Evolutionary conservation across 2,888 invertebrate genomes (phyloP), one percentile per base, ranked within the genome.

Genomic region (Aphodius granarius): DNA sequence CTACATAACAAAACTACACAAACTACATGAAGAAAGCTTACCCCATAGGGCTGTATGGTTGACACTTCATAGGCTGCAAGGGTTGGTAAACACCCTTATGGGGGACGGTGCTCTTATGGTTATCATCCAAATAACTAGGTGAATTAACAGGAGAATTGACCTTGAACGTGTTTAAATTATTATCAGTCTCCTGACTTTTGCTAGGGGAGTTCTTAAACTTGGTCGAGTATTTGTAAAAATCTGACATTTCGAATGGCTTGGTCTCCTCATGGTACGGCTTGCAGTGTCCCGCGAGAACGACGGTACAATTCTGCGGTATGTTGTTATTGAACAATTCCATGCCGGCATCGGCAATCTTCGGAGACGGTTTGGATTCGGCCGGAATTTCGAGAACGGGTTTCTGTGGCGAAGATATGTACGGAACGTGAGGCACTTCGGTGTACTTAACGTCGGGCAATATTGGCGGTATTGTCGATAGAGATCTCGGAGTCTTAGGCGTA

Each of bases 161-260:
- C 19, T 74, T 66, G 13, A 78, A 76, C 19, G 79, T 78, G 22
- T 78, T 75, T 72, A 78, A 68, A 68, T 68, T 68, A 9, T 68
- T 68, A 68, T 68, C 68, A 43, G 43, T 43, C 70, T 71, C 70
- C 5, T 63, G 19, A 20, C 77, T 75, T 71, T 81, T 80, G 62
- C 75, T 73, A 18, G 86, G 86, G 5, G 86, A 85, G 75, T 86
- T 96, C 93, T 78, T 97, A 91, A 94, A 96, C 86, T 97, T 97
- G 4, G 97, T 97, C 73, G 97, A 98, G 86, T 98, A 98, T 87
- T 98, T 98, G 86, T 97, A 98, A 87, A 97, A 98, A 87, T 98
- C 98, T 0, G 97, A 94, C 95, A 98, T 97, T 89, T 98, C 98
- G 88, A 97, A 98, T 2, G 98, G 98, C 86, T 98, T 98, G 0